These are phyloP conservation scores for Bombycilla garrulus DNA, from an alignment of 2,113 vertebrate genomes.

Conservation along the genomic window DNA sequence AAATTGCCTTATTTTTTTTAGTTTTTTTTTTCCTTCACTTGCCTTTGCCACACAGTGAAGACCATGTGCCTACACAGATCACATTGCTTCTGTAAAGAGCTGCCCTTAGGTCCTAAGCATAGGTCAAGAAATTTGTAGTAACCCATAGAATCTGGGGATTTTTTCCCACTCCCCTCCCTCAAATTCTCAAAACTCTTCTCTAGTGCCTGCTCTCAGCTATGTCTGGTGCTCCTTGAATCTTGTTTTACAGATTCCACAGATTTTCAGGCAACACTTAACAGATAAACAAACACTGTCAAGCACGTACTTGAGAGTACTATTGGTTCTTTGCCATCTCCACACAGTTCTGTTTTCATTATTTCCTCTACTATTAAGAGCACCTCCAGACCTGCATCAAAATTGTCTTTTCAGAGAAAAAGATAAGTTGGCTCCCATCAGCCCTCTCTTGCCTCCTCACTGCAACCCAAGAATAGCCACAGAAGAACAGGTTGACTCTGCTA, in stretches of 20 bases:
- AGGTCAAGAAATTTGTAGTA: background rate
- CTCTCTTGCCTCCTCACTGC: background rate
- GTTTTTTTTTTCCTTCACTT: background rate
- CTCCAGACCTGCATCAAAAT: background rate
- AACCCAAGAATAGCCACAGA: background rate
- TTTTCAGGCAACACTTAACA: background rate
- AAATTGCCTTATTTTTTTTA: background rate
- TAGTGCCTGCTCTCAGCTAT: background rate
- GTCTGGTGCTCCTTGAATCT: background rate
- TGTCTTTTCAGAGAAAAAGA: background rate
- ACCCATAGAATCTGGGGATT: background rate
- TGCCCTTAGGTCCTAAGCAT: background rate
- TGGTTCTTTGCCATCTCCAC: background rate
- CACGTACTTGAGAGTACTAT: background rate
- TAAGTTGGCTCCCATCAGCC: background rate
- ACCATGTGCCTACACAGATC: background rate
- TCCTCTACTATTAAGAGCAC: background rate
- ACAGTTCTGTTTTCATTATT: background rate
- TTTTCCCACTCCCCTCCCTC: background rate
- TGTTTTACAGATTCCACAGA: background rate
- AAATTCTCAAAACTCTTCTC: background rate
- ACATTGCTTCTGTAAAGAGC: background rate
- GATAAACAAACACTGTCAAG: background rate
- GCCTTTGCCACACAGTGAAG: background rate
- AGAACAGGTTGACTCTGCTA: constrained; percentile 70